Conservation (phyloP, 2,888 invertebrate genomes). For the Pemphredon lugubris region DNA sequence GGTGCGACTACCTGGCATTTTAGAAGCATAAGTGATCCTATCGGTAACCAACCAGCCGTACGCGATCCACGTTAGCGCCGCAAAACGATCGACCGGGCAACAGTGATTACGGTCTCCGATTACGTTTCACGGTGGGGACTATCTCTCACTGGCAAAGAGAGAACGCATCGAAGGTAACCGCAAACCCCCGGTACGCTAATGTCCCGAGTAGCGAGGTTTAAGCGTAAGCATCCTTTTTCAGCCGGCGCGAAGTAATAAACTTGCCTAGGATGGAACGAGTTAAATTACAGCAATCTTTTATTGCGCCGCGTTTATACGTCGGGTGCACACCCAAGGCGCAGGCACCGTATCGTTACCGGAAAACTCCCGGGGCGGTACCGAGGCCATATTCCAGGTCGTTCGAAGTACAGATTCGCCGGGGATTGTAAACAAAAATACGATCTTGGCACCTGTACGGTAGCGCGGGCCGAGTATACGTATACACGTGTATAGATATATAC, state of each 20-base stretch:
- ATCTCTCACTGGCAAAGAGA: too few species aligned
- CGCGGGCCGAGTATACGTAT: neutral
- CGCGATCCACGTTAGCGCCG: too few species aligned
- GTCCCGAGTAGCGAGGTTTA: constrained; percentile 9
- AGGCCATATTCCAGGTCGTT: constrained; percentile 54
- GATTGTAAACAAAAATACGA: constrained; percentile 68
- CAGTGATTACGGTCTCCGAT: too few species aligned
- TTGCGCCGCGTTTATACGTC: constrained; percentile 55
- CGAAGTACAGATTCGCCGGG: constrained; percentile 55
- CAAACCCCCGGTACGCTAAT: neutral
- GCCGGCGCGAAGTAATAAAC: constrained; percentile 39
- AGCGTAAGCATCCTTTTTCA: constrained; percentile 38
- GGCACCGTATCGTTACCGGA: constrained; percentile 38
- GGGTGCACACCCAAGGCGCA: constrained; percentile 22
- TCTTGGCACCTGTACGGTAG: constrained; percentile 50
- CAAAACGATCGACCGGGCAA: too few species aligned
- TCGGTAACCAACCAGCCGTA: too few species aligned
- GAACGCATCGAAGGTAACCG: neutral
- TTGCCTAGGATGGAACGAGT: constrained; percentile 21
- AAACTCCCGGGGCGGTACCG: constrained; percentile 30
- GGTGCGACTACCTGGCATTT: too few species aligned
- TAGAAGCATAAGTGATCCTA: too few species aligned
- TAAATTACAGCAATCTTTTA: constrained; percentile 62
- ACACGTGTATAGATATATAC: too few species aligned
- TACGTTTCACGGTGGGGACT: too few species aligned